phyloP scores from a whole-genome alignment of 2,797 vertebrate genomes.

The Girardinus metallicus region DNA sequence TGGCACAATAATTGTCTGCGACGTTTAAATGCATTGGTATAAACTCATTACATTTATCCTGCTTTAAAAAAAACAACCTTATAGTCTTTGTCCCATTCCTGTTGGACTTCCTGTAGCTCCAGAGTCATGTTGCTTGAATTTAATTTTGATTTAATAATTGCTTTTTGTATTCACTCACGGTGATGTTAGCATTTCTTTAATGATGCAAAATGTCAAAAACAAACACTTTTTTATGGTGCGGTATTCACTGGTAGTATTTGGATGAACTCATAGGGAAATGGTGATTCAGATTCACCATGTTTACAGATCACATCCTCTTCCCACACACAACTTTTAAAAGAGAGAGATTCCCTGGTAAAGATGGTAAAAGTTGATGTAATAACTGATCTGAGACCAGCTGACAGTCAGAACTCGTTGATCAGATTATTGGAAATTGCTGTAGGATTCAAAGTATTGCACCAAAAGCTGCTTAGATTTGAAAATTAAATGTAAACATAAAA shows the following conservation, averaged over 20 bases:
- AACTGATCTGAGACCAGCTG: background rate
- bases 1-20: too few species aligned
- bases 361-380: background rate
- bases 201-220: too few species aligned
- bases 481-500: too few species aligned
- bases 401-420: too few species aligned
- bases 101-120: background rate
- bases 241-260: background rate
- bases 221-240: background rate
- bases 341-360: background rate
- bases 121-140: background rate
- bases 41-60: too few species aligned
- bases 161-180: background rate
- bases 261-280: background rate
- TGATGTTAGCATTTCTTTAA: too few species aligned
- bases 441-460: too few species aligned
- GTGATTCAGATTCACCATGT: background rate
- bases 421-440: too few species aligned
- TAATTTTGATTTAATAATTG: background rate
- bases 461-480: too few species aligned
- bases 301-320: background rate
- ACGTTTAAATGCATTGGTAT: background rate
- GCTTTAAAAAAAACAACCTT: too few species aligned
- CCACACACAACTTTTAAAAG: background rate
- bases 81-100: too few species aligned